Evolutionary conservation across 2,113 vertebrate genomes (phyloP).

Genomic region (Corythornis cristatus): DNA sequence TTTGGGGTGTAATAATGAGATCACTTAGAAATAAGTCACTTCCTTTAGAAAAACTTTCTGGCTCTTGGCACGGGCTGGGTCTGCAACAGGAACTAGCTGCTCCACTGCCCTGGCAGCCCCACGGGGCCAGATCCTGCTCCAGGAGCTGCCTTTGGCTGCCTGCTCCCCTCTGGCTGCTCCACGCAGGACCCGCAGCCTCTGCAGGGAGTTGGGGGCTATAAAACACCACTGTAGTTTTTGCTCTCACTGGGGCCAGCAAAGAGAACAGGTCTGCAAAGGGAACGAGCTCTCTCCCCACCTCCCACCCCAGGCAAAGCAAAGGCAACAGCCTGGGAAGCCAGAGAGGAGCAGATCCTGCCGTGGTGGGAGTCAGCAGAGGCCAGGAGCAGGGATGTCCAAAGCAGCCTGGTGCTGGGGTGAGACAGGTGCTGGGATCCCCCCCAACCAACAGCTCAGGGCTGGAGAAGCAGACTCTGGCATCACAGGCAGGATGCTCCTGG

Average conservation of each 20-base stretch:
- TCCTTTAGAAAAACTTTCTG: background rate
- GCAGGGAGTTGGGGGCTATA: accelerated
- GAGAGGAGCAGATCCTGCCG: too few species aligned
- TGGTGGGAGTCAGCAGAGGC: accelerated
- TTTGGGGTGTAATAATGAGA: background rate
- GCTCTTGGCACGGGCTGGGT: accelerated
- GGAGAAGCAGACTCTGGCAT: background rate
- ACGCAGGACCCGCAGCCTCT: background rate
- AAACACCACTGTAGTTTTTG: accelerated
- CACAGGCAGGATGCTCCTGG: background rate
- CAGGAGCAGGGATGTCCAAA: background rate
- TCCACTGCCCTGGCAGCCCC: background rate
- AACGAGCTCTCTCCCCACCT: background rate
- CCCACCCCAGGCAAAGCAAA: background rate
- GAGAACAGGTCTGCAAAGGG: background rate
- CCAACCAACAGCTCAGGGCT: background rate
- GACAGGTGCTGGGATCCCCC: background rate
- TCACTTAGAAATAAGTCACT: background rate
- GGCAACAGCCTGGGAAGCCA: accelerated
- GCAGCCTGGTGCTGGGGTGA: accelerated
- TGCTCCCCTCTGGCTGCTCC: background rate
- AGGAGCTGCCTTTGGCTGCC: background rate
- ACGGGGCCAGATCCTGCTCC: background rate
- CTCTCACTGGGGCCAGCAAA: accelerated
- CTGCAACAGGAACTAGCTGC: background rate